Evolutionary conservation across 1,140 invertebrate species (phyloP), one percentile per base, ranked within the genome.

Genomic region (Agrypnia vestita): DNA sequence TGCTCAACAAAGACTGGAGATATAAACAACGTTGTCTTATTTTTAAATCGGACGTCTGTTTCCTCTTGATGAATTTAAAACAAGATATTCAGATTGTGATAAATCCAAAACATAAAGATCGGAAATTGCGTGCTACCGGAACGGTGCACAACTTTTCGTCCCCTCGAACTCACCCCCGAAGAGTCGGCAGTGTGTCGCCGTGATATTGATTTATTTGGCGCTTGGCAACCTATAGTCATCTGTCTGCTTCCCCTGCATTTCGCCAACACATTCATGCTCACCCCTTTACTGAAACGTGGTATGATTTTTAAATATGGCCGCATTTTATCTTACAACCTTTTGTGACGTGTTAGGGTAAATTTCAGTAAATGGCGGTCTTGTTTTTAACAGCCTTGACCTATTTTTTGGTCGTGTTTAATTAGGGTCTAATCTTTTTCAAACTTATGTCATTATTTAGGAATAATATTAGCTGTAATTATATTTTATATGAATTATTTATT

Each of bases 151-250:
- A 11, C 64, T 17, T 43, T 35, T 35, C 64, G n/a, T 19, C n/a
- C 64, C 1, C 10, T 44, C 0, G 43, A 53, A 53, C 69, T 15
- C 49, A 55, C 69, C 69, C 69, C 69, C 44, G 0, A n/a, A 19
- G 10, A 64, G 61, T 21, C 61, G 76, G 61, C 76, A 78, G 76
- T 78, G 76, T 78, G 76, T 78, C 76, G 76, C 76, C 62, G 10
- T 6, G 64, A 49, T 78, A 78, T 78, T 78, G 76, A 78, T 78
- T 78, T 78, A 53, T 62, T 21, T 25, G 55, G 19, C 62, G 62
- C 62, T 19, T 69, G 19, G 62, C 76, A 69, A 51, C 69, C 47
- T 47, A 35, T 19, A 17, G 47, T 53, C 19, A 67, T 71, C 69
- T 72, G 47, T 55, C 12, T 73, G 11, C 44, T 47, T 15, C 64